Evolutionary conservation across 2,888 invertebrate species (phyloP).

Genomic region (Polyommatus iphigenia): DNA sequence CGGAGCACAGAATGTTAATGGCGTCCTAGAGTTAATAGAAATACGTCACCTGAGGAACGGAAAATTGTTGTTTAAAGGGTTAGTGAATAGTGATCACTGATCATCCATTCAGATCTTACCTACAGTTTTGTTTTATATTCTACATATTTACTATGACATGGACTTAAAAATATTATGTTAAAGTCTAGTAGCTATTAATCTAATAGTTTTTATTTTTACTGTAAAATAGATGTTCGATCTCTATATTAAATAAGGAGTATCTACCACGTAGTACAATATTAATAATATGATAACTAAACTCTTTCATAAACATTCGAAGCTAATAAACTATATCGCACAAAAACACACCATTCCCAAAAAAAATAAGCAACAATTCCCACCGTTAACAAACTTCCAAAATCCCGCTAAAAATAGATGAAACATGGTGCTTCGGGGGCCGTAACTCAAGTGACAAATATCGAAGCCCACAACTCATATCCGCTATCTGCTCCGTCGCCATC

Average conservation of each 20-base stretch:
- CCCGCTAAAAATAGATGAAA: constrained; percentile 69
- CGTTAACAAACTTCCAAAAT: constrained; percentile 45
- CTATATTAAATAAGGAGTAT: neutral
- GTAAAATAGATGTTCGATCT: no score
- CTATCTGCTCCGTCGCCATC: constrained; percentile 78
- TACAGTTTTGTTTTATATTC: neutral
- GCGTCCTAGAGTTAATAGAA: constrained; percentile 37
- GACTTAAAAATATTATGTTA: neutral
- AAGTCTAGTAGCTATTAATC: no score
- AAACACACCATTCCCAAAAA: neutral
- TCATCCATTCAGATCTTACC: constrained; percentile 11
- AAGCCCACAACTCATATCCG: constrained; percentile 78
- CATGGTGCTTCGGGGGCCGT: constrained; percentile 77
- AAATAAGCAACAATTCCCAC: constrained; percentile 26
- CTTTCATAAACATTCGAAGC: neutral
- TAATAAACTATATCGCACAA: neutral
- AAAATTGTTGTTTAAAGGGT: constrained; percentile 23
- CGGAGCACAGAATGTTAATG: constrained; percentile 39
- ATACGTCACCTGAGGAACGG: constrained; percentile 32
- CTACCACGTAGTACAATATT: no score
- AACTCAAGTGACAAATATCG: constrained; percentile 82
- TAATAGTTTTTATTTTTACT: no score
- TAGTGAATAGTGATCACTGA: neutral
- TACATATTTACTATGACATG: neutral
- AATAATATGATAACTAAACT: neutral